These are phyloP conservation scores for Liparis tanakae DNA, from an alignment of 2,797 vertebrate genomes.

Conservation along the genomic window DNA sequence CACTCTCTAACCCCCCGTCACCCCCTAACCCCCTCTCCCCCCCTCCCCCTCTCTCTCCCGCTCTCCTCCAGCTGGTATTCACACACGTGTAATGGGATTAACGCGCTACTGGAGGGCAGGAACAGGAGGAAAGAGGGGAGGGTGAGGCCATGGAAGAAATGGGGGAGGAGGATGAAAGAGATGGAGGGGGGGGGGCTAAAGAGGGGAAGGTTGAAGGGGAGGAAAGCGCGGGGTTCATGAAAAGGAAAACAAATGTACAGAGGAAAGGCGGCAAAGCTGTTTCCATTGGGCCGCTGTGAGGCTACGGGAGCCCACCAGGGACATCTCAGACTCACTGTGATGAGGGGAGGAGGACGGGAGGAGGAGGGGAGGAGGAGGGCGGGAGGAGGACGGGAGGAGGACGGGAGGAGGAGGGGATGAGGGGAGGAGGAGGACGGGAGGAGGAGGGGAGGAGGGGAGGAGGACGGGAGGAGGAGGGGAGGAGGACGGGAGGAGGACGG, in stretches of 20 bases:
- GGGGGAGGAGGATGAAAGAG: constrained; percentile 31
- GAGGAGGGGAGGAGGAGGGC: too few species aligned
- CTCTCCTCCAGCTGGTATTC: constrained; percentile 78
- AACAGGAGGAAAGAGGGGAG: constrained; percentile 53
- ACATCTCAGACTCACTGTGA: constrained; percentile 50
- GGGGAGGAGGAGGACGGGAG: too few species aligned
- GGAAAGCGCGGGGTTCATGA: constrained; percentile 37
- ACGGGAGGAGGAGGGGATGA: too few species aligned
- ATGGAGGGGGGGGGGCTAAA: constrained; percentile 12
- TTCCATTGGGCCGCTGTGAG: constrained; percentile 59
- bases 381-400: too few species aligned
- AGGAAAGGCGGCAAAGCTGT: constrained; percentile 51
- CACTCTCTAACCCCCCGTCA: constrained; percentile 64
- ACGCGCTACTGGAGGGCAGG: constrained; percentile 64
- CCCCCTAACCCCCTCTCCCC: background rate
- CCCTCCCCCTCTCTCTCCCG: constrained; percentile 13
- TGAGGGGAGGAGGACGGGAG: constrained; percentile 19
- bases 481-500: too few species aligned
- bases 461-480: too few species aligned
- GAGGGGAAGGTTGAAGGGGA: constrained; percentile 32
- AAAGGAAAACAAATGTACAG: constrained; percentile 67
- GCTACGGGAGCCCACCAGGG: constrained; percentile 52
- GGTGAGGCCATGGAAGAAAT: constrained; percentile 57
- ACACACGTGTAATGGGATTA: constrained; percentile 84
- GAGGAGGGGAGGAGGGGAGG: too few species aligned